A percentile compares a stretch with the other conserved stretches of the same genome.
These are phyloP conservation scores for Nomada ferruginata DNA, from an alignment of 2,888 invertebrate genomes.

Conservation along the genomic window DNA sequence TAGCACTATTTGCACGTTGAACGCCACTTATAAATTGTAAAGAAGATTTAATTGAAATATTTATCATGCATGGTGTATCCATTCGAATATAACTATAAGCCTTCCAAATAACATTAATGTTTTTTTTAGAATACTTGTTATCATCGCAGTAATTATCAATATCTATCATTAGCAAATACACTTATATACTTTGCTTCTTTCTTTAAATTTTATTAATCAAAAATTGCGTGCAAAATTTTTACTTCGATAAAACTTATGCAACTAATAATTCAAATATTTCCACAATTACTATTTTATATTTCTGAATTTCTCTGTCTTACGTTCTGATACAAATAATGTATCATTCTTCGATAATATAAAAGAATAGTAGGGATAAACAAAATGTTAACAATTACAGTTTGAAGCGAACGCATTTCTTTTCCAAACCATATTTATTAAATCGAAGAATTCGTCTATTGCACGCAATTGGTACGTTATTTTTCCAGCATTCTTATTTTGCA, in stretches of 20 bases:
- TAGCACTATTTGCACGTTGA: conserved; percentile 1
- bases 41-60: background rate
- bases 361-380: background rate
- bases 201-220: no score
- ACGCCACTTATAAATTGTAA: background rate
- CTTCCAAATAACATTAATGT: background rate
- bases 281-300: no score
- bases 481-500: background rate
- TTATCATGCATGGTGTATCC: background rate
- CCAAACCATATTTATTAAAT: background rate
- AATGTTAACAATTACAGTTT: background rate
- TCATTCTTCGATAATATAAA: background rate
- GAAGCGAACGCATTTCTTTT: background rate
- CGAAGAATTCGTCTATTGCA: background rate
- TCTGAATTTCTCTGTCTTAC: no score
- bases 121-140: conserved; percentile 2
- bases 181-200: background rate
- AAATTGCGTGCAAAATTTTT: no score
- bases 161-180: background rate
- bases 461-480: background rate
- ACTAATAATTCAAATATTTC: no score
- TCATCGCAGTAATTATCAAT: no score
- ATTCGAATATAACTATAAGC: background rate
- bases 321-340: no score
- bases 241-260: no score